Percentiles rank a stretch among this genome's conserved stretches.
Conservation (phyloP, 2,888 invertebrate species). For the Diarsia rubi region DNA sequence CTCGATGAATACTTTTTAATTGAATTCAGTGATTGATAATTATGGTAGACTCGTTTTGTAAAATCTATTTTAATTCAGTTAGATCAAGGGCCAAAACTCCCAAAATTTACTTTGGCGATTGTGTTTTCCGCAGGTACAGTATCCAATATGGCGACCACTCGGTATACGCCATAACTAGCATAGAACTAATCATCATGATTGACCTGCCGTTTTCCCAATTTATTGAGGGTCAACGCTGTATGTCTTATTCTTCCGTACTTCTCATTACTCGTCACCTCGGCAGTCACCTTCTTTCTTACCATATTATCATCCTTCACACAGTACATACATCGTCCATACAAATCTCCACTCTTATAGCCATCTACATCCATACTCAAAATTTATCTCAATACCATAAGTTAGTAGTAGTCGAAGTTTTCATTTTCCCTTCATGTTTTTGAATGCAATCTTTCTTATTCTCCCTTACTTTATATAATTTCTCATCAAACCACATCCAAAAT, state of each 20-base stretch:
- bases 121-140: neutral
- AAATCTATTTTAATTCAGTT: neutral
- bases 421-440: neutral
- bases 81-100: neutral
- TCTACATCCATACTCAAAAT: neutral
- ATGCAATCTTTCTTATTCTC: neutral
- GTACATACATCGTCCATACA: neutral
- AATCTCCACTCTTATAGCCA: no score
- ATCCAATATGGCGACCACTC: neutral
- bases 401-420: neutral
- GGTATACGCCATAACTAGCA: neutral
- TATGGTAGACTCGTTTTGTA: neutral
- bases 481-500: neutral
- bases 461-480: neutral
- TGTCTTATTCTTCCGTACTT: neutral
- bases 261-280: neutral
- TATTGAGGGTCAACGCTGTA: neutral
- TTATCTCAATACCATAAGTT: neutral
- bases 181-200: neutral
- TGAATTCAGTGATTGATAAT: slow-evolving; percentile 13
- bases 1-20: neutral
- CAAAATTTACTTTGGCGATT: neutral
- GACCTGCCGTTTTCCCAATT: neutral
- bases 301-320: neutral
- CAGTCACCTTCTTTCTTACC: neutral